These are phyloP conservation scores for Valencia hispanica DNA, from an alignment of 2,797 vertebrate species.

Conservation along the genomic window DNA sequence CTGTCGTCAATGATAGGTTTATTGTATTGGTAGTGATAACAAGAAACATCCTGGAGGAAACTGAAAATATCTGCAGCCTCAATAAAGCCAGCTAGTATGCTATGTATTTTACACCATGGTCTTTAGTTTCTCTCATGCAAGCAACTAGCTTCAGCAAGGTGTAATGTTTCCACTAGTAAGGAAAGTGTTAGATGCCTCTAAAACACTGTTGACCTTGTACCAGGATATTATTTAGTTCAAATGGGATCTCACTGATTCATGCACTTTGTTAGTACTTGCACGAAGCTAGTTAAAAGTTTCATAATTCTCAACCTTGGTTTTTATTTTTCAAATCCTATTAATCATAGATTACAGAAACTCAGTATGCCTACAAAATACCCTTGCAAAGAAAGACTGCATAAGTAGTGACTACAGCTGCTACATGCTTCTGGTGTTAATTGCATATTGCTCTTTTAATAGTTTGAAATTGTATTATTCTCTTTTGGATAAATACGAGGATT, in stretches of 20 bases:
- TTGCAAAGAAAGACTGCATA: too few relatives aligned
- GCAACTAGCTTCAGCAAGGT: background rate
- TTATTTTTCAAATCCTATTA: too few relatives aligned
- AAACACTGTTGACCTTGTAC: background rate
- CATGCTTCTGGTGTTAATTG: background rate
- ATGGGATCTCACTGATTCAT: background rate
- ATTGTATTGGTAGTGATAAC: background rate
- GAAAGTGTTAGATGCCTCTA: background rate
- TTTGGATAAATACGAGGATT: too few relatives aligned
- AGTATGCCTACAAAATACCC: too few relatives aligned
- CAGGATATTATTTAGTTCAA: background rate
- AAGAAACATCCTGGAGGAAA: background rate
- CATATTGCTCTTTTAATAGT: too few relatives aligned
- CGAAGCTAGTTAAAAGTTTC: too few relatives aligned
- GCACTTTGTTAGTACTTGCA: background rate
- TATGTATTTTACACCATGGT: background rate
- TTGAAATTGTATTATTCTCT: too few relatives aligned
- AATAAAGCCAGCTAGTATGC: background rate
- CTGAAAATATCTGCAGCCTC: background rate
- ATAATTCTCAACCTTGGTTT: too few relatives aligned
- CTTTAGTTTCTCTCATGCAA: background rate
- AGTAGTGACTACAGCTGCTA: too few relatives aligned
- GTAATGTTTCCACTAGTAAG: background rate
- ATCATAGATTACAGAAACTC: too few relatives aligned
- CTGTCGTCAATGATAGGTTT: background rate